Percentiles rank a stretch among this genome's conserved stretches.
Evolutionary conservation across 2,888 invertebrate genomes (phyloP).

Genomic region (Noctua fimbriata): DNA sequence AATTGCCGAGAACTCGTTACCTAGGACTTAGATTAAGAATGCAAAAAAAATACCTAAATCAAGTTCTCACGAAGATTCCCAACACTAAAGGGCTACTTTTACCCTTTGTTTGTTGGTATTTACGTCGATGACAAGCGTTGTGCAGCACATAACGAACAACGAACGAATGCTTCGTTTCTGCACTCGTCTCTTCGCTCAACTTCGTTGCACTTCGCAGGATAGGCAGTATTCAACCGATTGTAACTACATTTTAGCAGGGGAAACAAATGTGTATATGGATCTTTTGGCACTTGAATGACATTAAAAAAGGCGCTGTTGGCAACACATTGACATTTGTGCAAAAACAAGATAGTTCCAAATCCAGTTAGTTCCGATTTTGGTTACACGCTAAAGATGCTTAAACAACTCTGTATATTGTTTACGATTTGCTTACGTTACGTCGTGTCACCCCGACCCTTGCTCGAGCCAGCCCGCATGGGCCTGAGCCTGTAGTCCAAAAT

Average conservation of each 20-base stretch:
- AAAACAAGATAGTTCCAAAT: not conserved
- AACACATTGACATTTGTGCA: not conserved
- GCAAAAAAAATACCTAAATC: too few relatives aligned
- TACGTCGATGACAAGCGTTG: constrained; percentile 71
- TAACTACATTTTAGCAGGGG: constrained; percentile 30
- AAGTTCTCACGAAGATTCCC: constrained; percentile 66
- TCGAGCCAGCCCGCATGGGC: too few relatives aligned
- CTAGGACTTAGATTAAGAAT: too few relatives aligned
- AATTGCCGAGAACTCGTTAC: too few relatives aligned
- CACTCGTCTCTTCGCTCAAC: constrained; percentile 34
- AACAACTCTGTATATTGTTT: not conserved
- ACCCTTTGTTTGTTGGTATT: constrained; percentile 74
- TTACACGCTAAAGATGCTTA: not conserved
- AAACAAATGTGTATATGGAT: constrained; percentile 10
- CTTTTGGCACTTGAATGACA: not conserved
- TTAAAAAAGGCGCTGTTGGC: not conserved
- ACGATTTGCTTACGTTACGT: constrained; percentile 21
- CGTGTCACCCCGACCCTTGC: too few relatives aligned
- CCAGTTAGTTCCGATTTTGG: not conserved
- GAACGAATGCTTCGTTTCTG: constrained; percentile 62
- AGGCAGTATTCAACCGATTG: constrained; percentile 58
- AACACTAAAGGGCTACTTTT: constrained; percentile 78
- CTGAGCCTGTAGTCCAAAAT: too few relatives aligned
- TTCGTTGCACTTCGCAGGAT: constrained; percentile 57
- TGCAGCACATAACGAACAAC: constrained; percentile 41